phyloP scores from a whole-genome alignment of 2,797 vertebrate species.

The Poecilia gillii region DNA sequence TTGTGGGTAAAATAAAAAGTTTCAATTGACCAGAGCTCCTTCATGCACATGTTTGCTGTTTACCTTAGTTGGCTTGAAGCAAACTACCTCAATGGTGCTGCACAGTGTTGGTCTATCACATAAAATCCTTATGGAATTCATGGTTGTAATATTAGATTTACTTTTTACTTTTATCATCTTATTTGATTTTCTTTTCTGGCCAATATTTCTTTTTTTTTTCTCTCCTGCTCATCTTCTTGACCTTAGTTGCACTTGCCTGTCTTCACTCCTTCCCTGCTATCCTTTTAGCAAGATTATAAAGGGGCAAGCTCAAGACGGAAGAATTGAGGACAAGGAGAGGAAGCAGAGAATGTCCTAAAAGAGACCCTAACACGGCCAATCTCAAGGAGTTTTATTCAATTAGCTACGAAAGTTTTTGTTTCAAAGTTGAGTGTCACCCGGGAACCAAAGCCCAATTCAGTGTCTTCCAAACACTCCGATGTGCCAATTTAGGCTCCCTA shows the following conservation, averaged over 20 bases:
- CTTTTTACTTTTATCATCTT: background rate
- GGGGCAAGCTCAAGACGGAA: slow-evolving; percentile 31
- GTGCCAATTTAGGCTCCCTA: slow-evolving; percentile 69
- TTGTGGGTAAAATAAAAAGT: background rate
- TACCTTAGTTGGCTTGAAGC: background rate
- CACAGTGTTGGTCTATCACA: too few relatives aligned
- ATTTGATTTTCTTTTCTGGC: background rate
- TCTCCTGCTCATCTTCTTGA: slow-evolving; percentile 1
- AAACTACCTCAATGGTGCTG: background rate
- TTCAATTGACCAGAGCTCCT: background rate
- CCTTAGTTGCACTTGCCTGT: slow-evolving; percentile 1
- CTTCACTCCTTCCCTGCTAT: background rate
- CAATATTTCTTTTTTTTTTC: background rate
- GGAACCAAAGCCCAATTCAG: slow-evolving; percentile 55
- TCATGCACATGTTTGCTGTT: background rate
- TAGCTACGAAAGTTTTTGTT: slow-evolving; percentile 70
- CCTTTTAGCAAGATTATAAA: slow-evolving; percentile 42
- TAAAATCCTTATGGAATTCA: background rate
- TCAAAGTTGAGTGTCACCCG: slow-evolving; percentile 70
- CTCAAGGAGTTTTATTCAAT: slow-evolving; percentile 59
- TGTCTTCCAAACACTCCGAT: slow-evolving; percentile 52
- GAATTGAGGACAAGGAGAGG: slow-evolving; percentile 24
- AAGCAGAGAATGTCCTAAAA: slow-evolving; percentile 34
- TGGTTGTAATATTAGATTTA: background rate
- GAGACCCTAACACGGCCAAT: slow-evolving; percentile 40